A percentile compares a stretch with the other conserved stretches of the same genome.
Conservation (phyloP, 92 coral and sea anemone species). For the Scolanthus callimorphus region DNA sequence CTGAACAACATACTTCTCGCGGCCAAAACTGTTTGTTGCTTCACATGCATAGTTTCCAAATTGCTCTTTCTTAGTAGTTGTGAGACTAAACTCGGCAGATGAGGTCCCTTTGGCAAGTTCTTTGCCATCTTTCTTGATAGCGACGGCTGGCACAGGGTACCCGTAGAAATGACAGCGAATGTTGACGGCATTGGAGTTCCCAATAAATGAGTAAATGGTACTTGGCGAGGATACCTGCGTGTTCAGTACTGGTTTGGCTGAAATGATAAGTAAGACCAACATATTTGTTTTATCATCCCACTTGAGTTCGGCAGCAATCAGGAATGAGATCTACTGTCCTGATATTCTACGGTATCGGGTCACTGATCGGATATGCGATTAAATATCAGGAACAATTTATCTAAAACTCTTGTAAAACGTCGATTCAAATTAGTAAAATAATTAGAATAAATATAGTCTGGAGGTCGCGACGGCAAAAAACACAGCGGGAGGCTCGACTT, state of each 20-base stretch:
- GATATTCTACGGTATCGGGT: too few relatives aligned
- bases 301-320: too few relatives aligned
- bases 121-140: slow-evolving; percentile 35
- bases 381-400: too few relatives aligned
- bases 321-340: too few relatives aligned
- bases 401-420: too few relatives aligned
- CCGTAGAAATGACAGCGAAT: slow-evolving; percentile 60
- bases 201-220: slow-evolving; percentile 59
- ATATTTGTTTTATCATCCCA: too few relatives aligned
- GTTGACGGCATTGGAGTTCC: slow-evolving; percentile 22
- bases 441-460: too few relatives aligned
- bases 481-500: too few relatives aligned
- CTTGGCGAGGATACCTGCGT: slow-evolving; percentile 17
- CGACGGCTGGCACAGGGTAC: slow-evolving; percentile 59
- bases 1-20: slow-evolving; percentile 11
- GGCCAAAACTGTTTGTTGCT: slow-evolving; percentile 47
- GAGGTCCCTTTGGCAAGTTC: slow-evolving; percentile 32
- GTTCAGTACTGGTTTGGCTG: slow-evolving; percentile 58
- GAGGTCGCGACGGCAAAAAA: too few relatives aligned
- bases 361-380: too few relatives aligned
- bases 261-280: too few relatives aligned
- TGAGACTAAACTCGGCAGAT: slow-evolving; percentile 7
- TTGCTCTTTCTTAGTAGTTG: slow-evolving; percentile 1
- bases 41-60: slow-evolving; percentile 54
- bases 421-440: too few relatives aligned